A percentile compares a stretch with the other conserved stretches of the same genome.
phyloP scores from a whole-genome alignment of 2,888 invertebrate genomes.

The Acanthacorydalis orientalis region DNA sequence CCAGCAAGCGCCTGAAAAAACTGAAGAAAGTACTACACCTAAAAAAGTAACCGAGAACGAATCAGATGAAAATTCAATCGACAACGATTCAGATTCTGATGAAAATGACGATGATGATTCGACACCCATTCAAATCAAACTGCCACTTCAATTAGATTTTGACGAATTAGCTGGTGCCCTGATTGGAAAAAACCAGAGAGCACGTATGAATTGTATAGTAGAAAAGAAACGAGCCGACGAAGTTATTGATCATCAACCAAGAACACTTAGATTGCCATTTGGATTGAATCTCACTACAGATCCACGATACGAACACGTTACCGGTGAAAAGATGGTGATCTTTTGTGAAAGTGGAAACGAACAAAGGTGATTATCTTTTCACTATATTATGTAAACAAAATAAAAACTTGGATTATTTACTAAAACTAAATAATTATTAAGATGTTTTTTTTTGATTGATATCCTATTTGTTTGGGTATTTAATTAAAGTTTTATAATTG shows the following conservation, averaged over 20 bases:
- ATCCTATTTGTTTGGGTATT: too few relatives aligned
- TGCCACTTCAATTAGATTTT: conserved; percentile 68
- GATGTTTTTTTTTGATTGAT: too few relatives aligned
- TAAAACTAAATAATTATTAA: too few relatives aligned
- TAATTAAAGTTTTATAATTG: too few relatives aligned
- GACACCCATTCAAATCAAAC: conserved; percentile 44
- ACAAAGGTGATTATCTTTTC: conserved; percentile 31
- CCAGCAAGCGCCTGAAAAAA: conserved; percentile 14
- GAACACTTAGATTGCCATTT: conserved; percentile 44
- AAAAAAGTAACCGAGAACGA: conserved; percentile 14
- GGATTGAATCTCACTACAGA: conserved; percentile 53
- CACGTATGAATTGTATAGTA: conserved; percentile 80
- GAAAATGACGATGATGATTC: conserved; percentile 36
- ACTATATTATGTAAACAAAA: neutral
- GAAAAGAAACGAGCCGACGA: conserved; percentile 74
- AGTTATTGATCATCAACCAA: conserved; percentile 57
- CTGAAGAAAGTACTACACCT: conserved; percentile 18
- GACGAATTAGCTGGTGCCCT: conserved; percentile 65
- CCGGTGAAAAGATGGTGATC: conserved; percentile 75
- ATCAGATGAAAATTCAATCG: conserved; percentile 35
- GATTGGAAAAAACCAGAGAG: conserved; percentile 53
- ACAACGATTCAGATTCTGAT: conserved; percentile 36
- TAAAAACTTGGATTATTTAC: too few relatives aligned
- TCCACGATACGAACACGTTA: conserved; percentile 52
- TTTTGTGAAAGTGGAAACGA: conserved; percentile 70